phyloP scores from a whole-genome alignment of 2,888 invertebrate genomes.

The Epirrhoe alternata region DNA sequence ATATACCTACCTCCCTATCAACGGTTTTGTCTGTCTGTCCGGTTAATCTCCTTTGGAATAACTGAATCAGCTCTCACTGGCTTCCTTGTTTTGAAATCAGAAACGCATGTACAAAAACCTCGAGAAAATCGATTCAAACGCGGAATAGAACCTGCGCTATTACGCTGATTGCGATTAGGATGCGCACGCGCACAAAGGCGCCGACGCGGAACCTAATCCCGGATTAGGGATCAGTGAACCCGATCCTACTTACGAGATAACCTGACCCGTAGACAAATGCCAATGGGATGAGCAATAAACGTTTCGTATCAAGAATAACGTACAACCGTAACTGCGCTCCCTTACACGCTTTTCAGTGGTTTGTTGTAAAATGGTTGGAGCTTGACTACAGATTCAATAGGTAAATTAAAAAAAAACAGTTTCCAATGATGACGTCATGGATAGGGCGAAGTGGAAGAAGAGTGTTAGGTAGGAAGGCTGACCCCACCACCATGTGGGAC shows the following conservation, averaged over 20 bases:
- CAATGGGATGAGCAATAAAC: not conserved
- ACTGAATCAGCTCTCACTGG: not conserved
- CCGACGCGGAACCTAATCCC: conserved; percentile 70
- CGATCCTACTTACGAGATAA: conserved; percentile 24
- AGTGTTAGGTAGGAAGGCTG: too few relatives aligned
- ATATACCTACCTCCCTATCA: too few relatives aligned
- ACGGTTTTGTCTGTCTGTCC: too few relatives aligned
- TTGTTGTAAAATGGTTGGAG: not conserved
- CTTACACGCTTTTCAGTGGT: too few relatives aligned
- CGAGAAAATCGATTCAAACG: conserved; percentile 38
- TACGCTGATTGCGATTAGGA: conserved; percentile 72
- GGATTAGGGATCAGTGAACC: conserved; percentile 45
- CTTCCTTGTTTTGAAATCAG: conserved; percentile 1
- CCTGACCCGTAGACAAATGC: conserved; percentile 10
- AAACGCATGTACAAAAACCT: conserved; percentile 12
- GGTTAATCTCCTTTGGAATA: too few relatives aligned
- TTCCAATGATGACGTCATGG: too few relatives aligned
- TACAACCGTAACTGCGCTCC: not conserved
- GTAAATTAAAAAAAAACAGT: too few relatives aligned
- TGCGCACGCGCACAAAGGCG: conserved; percentile 72
- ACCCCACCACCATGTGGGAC: too few relatives aligned
- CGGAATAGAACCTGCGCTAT: conserved; percentile 36
- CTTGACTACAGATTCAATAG: too few relatives aligned
- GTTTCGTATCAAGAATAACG: not conserved
- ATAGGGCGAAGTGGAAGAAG: too few relatives aligned